These are phyloP conservation scores for Antechinus stuartii DNA, from an alignment of 2,113 vertebrate species.

Conservation along the genomic window DNA sequence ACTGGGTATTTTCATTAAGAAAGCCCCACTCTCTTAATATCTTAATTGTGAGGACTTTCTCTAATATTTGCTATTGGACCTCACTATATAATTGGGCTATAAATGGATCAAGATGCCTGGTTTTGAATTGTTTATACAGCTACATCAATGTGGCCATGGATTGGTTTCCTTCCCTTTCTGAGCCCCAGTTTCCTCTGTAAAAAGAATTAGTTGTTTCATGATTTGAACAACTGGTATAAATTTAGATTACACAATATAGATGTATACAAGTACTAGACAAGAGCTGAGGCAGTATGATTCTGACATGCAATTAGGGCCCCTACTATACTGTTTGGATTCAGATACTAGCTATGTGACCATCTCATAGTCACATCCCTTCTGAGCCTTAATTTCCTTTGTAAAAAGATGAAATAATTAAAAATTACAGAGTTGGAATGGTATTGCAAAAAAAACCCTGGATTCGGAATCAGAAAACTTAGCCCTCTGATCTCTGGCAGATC, in stretches of 20 bases:
- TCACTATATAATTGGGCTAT: not conserved
- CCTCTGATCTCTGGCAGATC: not conserved
- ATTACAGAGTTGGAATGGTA: not conserved
- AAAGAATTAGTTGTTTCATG: not conserved
- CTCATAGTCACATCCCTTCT: not conserved
- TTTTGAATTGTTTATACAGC: not conserved
- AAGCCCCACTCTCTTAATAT: not conserved
- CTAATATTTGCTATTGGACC: not conserved
- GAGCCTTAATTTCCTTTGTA: not conserved
- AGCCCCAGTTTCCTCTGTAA: not conserved
- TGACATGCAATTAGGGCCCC: not conserved
- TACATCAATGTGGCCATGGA: not conserved
- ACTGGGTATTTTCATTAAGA: not conserved
- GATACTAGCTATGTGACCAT: not conserved
- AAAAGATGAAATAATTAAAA: not conserved
- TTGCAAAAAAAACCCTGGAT: accelerated
- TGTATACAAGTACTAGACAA: not conserved
- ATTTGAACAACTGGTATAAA: not conserved
- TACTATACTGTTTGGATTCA: not conserved
- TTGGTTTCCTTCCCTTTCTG: not conserved
- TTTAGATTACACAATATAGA: too few species aligned
- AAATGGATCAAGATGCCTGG: not conserved
- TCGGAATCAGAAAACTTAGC: not conserved
- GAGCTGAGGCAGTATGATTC: not conserved
- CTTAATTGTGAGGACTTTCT: not conserved